Conservation (phyloP, 2,888 invertebrate species). For the Drosophila anomelani region DNA sequence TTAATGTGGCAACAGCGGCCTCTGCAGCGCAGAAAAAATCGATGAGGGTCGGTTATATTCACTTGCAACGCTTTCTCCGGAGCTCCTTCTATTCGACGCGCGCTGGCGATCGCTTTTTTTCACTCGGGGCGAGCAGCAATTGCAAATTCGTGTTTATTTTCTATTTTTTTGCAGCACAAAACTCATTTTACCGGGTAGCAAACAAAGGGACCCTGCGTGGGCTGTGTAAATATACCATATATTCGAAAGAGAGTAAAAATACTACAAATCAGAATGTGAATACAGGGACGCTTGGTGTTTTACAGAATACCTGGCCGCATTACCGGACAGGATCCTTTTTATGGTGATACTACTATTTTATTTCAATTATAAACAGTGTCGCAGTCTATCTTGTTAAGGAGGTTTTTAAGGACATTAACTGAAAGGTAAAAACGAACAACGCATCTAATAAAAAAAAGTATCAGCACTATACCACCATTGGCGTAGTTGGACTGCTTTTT, state of each 20-base stretch:
- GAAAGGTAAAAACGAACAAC: too few relatives aligned
- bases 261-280: background rate
- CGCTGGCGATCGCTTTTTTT: slow-evolving; percentile 50
- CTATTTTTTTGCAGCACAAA: slow-evolving; percentile 71
- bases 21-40: slow-evolving; percentile 71
- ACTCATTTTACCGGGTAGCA: slow-evolving; percentile 70
- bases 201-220: slow-evolving; percentile 34
- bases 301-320: background rate
- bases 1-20: slow-evolving; percentile 58
- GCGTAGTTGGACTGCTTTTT: background rate
- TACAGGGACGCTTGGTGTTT: background rate
- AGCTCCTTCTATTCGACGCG: slow-evolving; percentile 38
- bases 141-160: slow-evolving; percentile 42
- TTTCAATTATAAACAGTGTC: background rate
- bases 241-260: background rate
- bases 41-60: slow-evolving; percentile 58
- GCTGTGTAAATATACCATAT: slow-evolving; percentile 11
- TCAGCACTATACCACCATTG: background rate
- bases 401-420: background rate
- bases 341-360: background rate
- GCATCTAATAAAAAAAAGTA: background rate
- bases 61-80: slow-evolving; percentile 44
- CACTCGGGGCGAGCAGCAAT: slow-evolving; percentile 44
- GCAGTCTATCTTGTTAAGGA: background rate
- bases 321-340: background rate